phyloP scores from a whole-genome alignment of 2,797 vertebrate genomes.

The Lycodopsis pacificus region DNA sequence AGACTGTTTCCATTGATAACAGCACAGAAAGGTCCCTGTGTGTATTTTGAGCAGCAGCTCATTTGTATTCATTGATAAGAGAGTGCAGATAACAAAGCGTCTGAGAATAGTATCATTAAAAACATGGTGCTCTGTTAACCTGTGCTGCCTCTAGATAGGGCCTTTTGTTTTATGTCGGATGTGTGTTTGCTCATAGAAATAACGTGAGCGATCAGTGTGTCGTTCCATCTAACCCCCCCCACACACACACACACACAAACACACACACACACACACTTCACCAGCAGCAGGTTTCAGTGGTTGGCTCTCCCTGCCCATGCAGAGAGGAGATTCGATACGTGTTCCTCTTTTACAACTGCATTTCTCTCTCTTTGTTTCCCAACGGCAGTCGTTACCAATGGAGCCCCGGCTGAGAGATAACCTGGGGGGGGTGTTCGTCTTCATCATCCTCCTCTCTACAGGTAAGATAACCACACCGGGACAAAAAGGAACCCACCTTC shows the following conservation, averaged over 20 bases:
- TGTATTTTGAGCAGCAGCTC: constrained; percentile 66
- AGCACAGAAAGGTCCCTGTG: constrained; percentile 50
- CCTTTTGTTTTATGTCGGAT: constrained; percentile 33
- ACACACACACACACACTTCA: not conserved
- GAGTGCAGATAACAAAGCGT: constrained; percentile 45
- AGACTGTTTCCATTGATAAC: constrained; percentile 78
- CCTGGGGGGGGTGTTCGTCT: constrained; percentile 38
- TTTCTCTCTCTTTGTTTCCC: constrained; percentile 31
- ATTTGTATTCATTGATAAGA: constrained; percentile 68
- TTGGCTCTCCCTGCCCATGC: not conserved
- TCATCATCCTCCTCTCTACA: constrained; percentile 35
- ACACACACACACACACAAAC: too few species aligned
- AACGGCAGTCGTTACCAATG: constrained; percentile 34
- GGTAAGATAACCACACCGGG: constrained; percentile 41
- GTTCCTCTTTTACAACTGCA: constrained; percentile 31
- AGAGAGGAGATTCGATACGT: not conserved
- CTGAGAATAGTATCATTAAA: constrained; percentile 51
- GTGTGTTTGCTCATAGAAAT: constrained; percentile 17
- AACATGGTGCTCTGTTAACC: constrained; percentile 30
- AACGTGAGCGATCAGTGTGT: not conserved
- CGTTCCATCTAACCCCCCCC: not conserved
- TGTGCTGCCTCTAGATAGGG: constrained; percentile 6
- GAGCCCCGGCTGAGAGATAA: not conserved
- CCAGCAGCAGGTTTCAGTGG: not conserved
- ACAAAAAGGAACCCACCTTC: not conserved